Evolutionary conservation across 2,888 invertebrate species (phyloP), one percentile per base, ranked within the genome.

Genomic region (Tineola bisselliella): DNA sequence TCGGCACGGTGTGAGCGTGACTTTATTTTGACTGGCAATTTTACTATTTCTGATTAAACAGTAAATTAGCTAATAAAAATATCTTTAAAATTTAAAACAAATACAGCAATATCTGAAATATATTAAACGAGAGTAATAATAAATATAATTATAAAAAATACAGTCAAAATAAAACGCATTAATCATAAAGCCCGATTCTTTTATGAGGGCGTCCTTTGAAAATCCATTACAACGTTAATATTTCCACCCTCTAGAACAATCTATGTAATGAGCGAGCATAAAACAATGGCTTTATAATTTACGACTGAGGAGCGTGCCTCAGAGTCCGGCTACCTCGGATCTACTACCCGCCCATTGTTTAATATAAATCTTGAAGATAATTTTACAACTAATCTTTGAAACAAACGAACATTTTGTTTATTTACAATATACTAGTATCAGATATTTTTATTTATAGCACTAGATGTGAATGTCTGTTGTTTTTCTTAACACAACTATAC

Each of bases 221-320:
- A 74, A 76, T 73, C 69, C 70, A 78, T 74, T 74, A 71, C 70
- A 74, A 67, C 69, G 68, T 71, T 74, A 72, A 75, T 73, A 77
- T 74, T 69, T 70, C 70, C 69, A 67, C 74, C 73, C 75, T 73
- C 70, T 68, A 70, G 72, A 76, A 76, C 78, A 78, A 79, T 81
- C 77, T 74, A 77, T 80, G 79, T 80, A 81, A 81, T 80, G 77
- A 79, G 76, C 71, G 70, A 67, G 73, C 74, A 76, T 82, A 80
- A 83, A 83, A 83, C 79, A 84, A 84, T 79, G 73, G 70, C 68
- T 63, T 65, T 65, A 71, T 79, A 79, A 83, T 83, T 84, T 83
- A 83, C 74, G 80, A 75, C 71, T 68, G 64, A 65, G 65, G 64
- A 54, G 54, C 54, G 54, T 48, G 48, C 48, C 48, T 48, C 17